Percentiles rank a stretch among this genome's conserved stretches.
Conservation (phyloP, 2,888 invertebrate species). For the Epistrophe grossulariae region DNA sequence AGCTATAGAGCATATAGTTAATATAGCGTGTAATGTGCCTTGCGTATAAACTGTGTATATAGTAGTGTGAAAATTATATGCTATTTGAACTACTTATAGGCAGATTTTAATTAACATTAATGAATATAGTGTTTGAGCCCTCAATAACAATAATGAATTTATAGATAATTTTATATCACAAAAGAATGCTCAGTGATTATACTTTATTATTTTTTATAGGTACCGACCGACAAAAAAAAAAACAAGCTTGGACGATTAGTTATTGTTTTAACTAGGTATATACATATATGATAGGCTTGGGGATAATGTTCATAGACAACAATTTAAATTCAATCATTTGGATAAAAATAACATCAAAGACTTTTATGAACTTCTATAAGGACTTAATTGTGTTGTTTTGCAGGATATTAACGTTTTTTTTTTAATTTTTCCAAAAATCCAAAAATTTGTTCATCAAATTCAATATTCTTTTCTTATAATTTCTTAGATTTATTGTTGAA, state of each 20-base stretch:
- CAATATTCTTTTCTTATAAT: not conserved
- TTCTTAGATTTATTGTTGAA: no score
- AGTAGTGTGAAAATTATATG: slow-evolving; percentile 44
- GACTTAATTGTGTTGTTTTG: not conserved
- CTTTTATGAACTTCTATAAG: not conserved
- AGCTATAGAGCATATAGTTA: not conserved
- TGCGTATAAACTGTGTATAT: slow-evolving; percentile 20
- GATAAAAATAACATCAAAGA: not conserved
- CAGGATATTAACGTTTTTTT: not conserved
- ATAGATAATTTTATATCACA: slow-evolving; percentile 1
- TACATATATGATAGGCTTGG: not conserved
- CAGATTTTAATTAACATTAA: slow-evolving; percentile 73
- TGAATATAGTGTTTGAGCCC: slow-evolving; percentile 60
- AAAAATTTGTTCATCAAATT: no score
- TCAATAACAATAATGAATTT: slow-evolving; percentile 43
- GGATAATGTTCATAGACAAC: not conserved
- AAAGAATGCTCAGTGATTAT: not conserved
- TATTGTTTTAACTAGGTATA: not conserved
- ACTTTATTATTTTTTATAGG: not conserved
- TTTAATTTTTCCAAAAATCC: no score
- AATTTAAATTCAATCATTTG: not conserved
- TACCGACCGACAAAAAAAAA: not conserved
- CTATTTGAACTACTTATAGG: slow-evolving; percentile 58
- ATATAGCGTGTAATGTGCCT: slow-evolving; percentile 1
- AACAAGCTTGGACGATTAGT: not conserved